Evolutionary conservation across 2,113 vertebrate genomes (phyloP).

Genomic region (Trachemys scripta): DNA sequence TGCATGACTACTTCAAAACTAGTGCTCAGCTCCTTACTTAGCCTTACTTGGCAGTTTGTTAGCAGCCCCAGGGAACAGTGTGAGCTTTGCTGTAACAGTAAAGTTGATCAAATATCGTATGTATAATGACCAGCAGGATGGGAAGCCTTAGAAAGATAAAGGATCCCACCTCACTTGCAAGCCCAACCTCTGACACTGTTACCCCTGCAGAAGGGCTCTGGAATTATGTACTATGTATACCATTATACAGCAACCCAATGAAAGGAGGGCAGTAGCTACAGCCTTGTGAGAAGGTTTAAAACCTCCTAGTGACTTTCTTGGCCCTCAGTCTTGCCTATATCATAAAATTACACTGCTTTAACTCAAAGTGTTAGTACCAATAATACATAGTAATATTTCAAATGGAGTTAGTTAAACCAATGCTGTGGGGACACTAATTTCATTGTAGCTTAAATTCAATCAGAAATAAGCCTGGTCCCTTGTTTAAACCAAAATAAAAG

Average conservation of each 20-base stretch:
- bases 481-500: not conserved
- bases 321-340: not conserved
- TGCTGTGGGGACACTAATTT: not conserved
- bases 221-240: not conserved
- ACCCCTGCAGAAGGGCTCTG: not conserved
- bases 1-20: constrained; percentile 51
- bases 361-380: not conserved
- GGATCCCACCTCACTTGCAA: constrained; percentile 46
- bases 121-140: not conserved
- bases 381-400: not conserved
- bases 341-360: not conserved
- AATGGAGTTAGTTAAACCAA: not conserved
- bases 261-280: constrained; percentile 25
- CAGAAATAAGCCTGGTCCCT: not conserved
- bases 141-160: not conserved
- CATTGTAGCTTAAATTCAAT: not conserved
- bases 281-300: not conserved
- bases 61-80: constrained; percentile 53
- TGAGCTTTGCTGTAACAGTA: constrained; percentile 46
- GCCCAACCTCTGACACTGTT: constrained; percentile 44
- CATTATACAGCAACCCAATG: not conserved
- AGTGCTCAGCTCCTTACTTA: constrained; percentile 25
- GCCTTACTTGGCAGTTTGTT: constrained; percentile 1
- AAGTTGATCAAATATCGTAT: constrained; percentile 54
- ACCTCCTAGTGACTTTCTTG: not conserved